Conservation (phyloP, 2,797 vertebrate genomes). For the Mallotus villosus region DNA sequence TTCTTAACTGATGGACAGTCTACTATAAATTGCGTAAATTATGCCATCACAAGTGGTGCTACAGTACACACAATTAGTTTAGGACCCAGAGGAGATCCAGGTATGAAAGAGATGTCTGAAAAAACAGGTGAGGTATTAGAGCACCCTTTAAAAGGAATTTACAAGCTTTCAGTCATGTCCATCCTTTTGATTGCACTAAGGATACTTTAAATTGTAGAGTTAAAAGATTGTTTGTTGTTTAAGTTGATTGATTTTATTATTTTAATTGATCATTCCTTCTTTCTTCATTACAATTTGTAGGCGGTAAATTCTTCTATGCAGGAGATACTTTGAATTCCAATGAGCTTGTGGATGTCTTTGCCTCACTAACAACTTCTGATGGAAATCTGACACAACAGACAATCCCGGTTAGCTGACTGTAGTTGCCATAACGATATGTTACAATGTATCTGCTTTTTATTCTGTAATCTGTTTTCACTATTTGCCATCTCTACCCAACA, state of each 20-base stretch:
- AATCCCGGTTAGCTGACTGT: slow-evolving; percentile 62
- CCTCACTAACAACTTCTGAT: slow-evolving; percentile 55
- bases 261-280: background rate
- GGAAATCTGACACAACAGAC: slow-evolving; percentile 56
- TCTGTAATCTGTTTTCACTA: background rate
- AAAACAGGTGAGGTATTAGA: slow-evolving; percentile 19
- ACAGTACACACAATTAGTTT: slow-evolving; percentile 66
- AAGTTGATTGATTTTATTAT: background rate
- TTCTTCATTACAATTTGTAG: slow-evolving; percentile 41
- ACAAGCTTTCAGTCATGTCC: background rate
- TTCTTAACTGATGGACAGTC: slow-evolving; percentile 65
- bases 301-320: slow-evolving; percentile 60
- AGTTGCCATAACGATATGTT: background rate
- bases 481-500: slow-evolving; percentile 35
- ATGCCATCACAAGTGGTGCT: slow-evolving; percentile 46
- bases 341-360: slow-evolving; percentile 64
- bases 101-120: slow-evolving; percentile 50
- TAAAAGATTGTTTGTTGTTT: too few species aligned
- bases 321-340: slow-evolving; percentile 53
- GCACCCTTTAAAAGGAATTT: background rate
- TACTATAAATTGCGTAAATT: slow-evolving; percentile 40
- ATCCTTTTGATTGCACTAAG: too few species aligned
- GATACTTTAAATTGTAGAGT: background rate
- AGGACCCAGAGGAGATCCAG: slow-evolving; percentile 33
- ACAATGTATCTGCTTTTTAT: too few species aligned